Base-by-base conservation (phyloP, 2,888 invertebrate genomes). In the Tipula helvola region DNA sequence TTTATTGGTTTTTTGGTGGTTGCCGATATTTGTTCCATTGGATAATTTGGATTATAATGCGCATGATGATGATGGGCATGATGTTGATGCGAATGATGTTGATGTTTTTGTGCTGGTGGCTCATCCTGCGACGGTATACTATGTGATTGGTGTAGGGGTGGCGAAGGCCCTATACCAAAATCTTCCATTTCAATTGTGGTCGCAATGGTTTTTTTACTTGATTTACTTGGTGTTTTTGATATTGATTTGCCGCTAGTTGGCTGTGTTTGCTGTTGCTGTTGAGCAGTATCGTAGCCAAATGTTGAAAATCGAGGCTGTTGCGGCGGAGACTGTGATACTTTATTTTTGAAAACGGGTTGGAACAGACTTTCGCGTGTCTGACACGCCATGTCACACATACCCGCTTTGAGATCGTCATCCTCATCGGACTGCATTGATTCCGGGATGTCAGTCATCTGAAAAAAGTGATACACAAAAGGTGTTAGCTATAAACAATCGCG, bases 361-460 rank as follows among this genome's bases (percentile, higher is more conserved):
- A 89, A 89, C 83, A 91, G 89, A 83, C 91, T 91, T 88, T 91
- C 91, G 87, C 91, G 44, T 0, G 97, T 97, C 90, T 97, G 97
- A 90, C 97, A 97, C 86, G 95, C 95, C 90, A 93, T 95, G 90
- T 95, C 95, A 88, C 95, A 93, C 93, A 95, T 95, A 89, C 94
- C 86, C 83, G 86, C 85, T 86, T 86, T 86, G 28, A 83, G 36
- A 18, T 86, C 86, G 52, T 87, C 87, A 52, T 87, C 86, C 87
- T 87, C 86, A 71, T 87, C 87, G 85, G 86, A 87, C 3, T 85
- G 85, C 13, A 36, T n/a, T 5, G 85, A 52, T 83, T 87, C 87
- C 86, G 87, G 86, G 52, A 87, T 85, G 86, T 87, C 87, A 84
- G 83, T 87, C 85, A 87, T 57, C 86, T 87, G n/a, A 83, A 71